Conservation (phyloP, 1,140 invertebrate genomes). For the Planococcus citri region DNA sequence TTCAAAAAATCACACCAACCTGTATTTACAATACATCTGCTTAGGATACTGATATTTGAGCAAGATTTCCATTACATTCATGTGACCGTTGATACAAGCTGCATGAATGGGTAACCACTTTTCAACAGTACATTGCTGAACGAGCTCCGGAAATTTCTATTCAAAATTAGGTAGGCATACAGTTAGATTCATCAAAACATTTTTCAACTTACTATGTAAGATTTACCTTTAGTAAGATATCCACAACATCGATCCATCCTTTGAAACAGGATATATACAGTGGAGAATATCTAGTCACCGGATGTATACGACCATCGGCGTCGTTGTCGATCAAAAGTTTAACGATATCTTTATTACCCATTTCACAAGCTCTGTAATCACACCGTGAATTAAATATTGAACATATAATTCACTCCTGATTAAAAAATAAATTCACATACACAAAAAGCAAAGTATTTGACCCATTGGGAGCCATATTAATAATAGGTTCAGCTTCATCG, state of each 20-base stretch:
- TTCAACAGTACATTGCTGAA: slow-evolving; percentile 71
- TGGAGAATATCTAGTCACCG: slow-evolving; percentile 81
- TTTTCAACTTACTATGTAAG: background rate
- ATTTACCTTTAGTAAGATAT: slow-evolving; percentile 49
- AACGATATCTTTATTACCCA: slow-evolving; percentile 68
- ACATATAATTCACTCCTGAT: background rate
- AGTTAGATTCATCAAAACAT: background rate
- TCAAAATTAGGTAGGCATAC: slow-evolving; percentile 12
- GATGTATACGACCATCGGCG: slow-evolving; percentile 74
- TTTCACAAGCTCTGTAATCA: slow-evolving; percentile 58
- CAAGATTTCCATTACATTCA: slow-evolving; percentile 57
- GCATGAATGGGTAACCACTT: slow-evolving; percentile 86
- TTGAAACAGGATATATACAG: slow-evolving; percentile 83
- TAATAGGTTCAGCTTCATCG: slow-evolving; percentile 51
- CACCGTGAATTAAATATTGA: slow-evolving; percentile 12
- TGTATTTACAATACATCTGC: slow-evolving; percentile 49
- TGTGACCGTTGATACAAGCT: slow-evolving; percentile 76
- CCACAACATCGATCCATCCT: slow-evolving; percentile 66
- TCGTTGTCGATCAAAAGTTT: slow-evolving; percentile 62
- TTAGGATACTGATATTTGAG: slow-evolving; percentile 72
- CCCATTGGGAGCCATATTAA: slow-evolving; percentile 74
- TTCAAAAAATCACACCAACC: slow-evolving; percentile 34
- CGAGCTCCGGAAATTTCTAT: slow-evolving; percentile 47
- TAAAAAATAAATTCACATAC: slow-evolving; percentile 38
- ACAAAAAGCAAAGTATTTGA: slow-evolving; percentile 74